Percentiles rank a stretch among this genome's conserved stretches.
Evolutionary conservation across 2,888 invertebrate genomes (phyloP).

Genomic region (Cynaeus angustus): DNA sequence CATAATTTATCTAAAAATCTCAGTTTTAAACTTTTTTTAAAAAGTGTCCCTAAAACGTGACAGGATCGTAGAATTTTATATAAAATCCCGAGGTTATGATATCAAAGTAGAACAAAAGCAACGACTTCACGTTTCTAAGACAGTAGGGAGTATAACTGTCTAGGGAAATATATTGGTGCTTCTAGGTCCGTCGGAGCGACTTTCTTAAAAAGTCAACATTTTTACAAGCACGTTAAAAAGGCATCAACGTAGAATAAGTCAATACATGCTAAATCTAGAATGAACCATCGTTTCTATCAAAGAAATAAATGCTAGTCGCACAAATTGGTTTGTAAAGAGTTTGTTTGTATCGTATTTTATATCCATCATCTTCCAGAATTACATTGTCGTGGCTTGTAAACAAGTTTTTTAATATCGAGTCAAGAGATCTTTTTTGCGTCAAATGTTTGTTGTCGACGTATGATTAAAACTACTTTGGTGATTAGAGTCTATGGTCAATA

Average conservation of each 20-base stretch:
- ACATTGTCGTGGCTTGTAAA: no score
- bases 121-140: conserved; percentile 37
- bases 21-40: neutral
- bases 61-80: conserved; percentile 47
- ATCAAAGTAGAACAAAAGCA: conserved; percentile 47
- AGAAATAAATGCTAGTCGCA: neutral
- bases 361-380: no score
- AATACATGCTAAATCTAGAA: conserved; percentile 38
- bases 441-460: no score
- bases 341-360: no score
- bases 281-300: conserved; percentile 28
- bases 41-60: conserved; percentile 40
- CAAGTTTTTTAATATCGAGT: no score
- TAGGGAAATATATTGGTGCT: conserved; percentile 44
- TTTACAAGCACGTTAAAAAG: conserved; percentile 40
- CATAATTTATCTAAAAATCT: no score
- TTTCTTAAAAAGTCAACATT: conserved; percentile 45
- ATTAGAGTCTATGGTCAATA: no score
- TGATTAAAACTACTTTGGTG: no score
- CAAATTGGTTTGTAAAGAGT: no score
- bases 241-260: conserved; percentile 12
- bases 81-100: conserved; percentile 47
- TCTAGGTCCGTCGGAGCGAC: conserved; percentile 39
- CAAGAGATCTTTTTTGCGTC: no score
- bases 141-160: conserved; percentile 44